Conservation (phyloP, 2,888 invertebrate species). For the Acronicta leporina region DNA sequence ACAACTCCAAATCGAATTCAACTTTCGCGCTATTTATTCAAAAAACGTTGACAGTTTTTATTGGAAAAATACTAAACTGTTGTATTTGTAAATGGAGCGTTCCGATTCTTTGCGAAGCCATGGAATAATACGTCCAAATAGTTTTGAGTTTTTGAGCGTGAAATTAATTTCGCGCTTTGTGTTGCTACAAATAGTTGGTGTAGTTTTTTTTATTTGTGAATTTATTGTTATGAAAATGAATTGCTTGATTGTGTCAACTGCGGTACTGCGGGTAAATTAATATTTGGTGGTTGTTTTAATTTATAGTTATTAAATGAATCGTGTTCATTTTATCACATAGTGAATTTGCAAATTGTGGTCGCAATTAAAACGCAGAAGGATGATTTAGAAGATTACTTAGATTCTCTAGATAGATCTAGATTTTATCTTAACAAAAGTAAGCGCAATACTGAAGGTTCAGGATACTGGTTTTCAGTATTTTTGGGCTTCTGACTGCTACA, state of each 20-base stretch:
- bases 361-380: neutral
- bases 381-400: too few species aligned
- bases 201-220: slow-evolving; percentile 9
- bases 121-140: slow-evolving; percentile 34
- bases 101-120: slow-evolving; percentile 25
- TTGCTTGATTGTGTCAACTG: slow-evolving; percentile 7
- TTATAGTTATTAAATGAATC: neutral
- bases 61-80: slow-evolving; percentile 46
- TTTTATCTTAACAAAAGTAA: too few species aligned
- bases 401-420: too few species aligned
- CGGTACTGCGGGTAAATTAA: neutral
- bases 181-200: slow-evolving; percentile 17
- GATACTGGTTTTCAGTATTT: too few species aligned
- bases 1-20: slow-evolving; percentile 52
- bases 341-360: neutral
- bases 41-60: slow-evolving; percentile 40
- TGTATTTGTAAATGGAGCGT: slow-evolving; percentile 26
- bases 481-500: too few species aligned
- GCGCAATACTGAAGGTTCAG: too few species aligned
- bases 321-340: neutral
- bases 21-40: slow-evolving; percentile 48
- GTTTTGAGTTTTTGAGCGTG: slow-evolving; percentile 43
- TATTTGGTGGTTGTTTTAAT: slow-evolving; percentile 1
- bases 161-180: slow-evolving; percentile 37
- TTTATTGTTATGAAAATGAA: slow-evolving; percentile 8